phyloP scores from a whole-genome alignment of 2,888 invertebrate genomes.

The Nudaria mundana region DNA sequence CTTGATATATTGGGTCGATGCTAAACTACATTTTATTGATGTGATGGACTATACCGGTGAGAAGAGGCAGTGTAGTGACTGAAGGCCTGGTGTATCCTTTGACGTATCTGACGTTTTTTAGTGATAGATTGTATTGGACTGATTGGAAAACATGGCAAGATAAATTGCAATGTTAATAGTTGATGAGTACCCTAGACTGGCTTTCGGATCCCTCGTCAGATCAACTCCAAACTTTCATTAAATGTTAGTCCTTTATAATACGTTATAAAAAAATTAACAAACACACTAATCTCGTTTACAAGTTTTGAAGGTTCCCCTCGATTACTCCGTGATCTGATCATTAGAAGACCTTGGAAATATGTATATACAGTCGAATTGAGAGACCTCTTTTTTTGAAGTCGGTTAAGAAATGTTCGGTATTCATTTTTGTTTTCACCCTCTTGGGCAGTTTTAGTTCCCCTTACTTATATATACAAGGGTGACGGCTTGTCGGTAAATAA shows the following conservation, averaged over 20 bases:
- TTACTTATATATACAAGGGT: conserved; percentile 26
- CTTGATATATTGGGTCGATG: conserved; percentile 95
- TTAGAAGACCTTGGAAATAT: too few relatives aligned
- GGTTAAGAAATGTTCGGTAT: conserved; percentile 9
- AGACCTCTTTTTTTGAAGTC: too few relatives aligned
- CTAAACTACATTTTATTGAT: conserved; percentile 89
- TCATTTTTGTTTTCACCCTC: conserved; percentile 9
- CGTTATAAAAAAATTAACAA: too few relatives aligned
- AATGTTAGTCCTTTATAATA: too few relatives aligned
- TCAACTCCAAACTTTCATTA: too few relatives aligned
- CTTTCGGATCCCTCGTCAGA: too few relatives aligned
- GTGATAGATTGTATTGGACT: conserved; percentile 92
- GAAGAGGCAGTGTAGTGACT: conserved; percentile 84
- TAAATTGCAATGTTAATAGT: background rate
- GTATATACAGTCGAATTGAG: too few relatives aligned
- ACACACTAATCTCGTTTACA: too few relatives aligned
- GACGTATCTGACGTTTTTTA: conserved; percentile 88
- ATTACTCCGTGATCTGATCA: too few relatives aligned
- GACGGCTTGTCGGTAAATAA: conserved; percentile 31
- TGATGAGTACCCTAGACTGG: too few relatives aligned
- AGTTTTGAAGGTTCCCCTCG: too few relatives aligned
- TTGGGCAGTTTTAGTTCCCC: conserved; percentile 19
- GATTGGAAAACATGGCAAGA: conserved; percentile 91
- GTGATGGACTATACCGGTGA: conserved; percentile 93
- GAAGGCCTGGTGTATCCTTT: conserved; percentile 90